phyloP scores from a whole-genome alignment of 2,113 vertebrate genomes.

The Eubucco bourcierii region DNA sequence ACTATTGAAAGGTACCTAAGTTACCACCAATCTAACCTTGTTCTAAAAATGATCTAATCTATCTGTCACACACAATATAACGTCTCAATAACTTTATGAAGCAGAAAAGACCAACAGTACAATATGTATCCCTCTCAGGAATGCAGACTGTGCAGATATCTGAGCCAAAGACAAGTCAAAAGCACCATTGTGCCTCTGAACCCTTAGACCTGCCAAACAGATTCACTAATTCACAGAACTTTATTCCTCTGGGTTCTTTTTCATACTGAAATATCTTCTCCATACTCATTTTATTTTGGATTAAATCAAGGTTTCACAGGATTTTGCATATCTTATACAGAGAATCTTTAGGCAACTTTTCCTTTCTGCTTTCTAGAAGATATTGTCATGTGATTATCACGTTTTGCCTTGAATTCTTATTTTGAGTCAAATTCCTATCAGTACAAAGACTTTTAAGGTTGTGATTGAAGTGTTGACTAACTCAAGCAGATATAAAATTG shows the following conservation, averaged over 20 bases:
- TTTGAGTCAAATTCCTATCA: neutral
- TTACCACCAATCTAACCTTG: neutral
- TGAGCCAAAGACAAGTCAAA: neutral
- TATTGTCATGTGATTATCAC: neutral
- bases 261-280: neutral
- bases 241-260: neutral
- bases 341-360: neutral
- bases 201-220: neutral
- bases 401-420: neutral
- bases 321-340: neutral
- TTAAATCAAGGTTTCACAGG: neutral
- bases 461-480: neutral
- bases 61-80: slow-evolving; percentile 4
- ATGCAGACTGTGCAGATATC: neutral
- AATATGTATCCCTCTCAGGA: neutral
- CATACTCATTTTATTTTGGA: neutral
- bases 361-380: neutral
- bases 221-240: neutral
- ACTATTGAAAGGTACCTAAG: neutral
- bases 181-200: neutral
- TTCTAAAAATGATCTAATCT: slow-evolving; percentile 1
- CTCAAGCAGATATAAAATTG: neutral
- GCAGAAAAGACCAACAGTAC: neutral
- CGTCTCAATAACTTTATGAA: neutral
- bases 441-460: neutral